Percentiles rank a stretch among this genome's conserved stretches.
Evolutionary conservation across 2,797 vertebrate genomes (phyloP).

Genomic region (Chelidonichthys spinosus): DNA sequence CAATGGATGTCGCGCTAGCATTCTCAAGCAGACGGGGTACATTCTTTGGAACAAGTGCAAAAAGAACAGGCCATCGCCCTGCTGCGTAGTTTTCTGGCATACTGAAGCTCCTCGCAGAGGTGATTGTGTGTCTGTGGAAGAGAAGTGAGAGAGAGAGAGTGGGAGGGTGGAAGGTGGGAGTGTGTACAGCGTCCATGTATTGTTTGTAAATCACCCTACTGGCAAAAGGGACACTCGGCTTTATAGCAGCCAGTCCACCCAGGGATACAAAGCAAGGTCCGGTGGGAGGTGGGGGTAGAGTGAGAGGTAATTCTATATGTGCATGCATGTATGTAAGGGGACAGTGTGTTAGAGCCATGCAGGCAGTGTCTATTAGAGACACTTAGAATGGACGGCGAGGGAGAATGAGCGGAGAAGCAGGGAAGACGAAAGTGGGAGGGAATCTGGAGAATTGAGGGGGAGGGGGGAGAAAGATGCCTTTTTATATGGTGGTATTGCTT

Average conservation of each 20-base stretch:
- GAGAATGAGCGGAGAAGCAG: slow-evolving; percentile 62
- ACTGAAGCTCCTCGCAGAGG: slow-evolving; percentile 73
- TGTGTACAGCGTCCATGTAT: slow-evolving; percentile 78
- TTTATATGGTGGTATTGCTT: slow-evolving; percentile 78
- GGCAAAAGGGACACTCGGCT: slow-evolving; percentile 80
- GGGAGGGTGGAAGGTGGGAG: slow-evolving; percentile 80
- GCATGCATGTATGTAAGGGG: slow-evolving; percentile 50
- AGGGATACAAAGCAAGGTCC: slow-evolving; percentile 67
- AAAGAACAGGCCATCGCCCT: slow-evolving; percentile 73
- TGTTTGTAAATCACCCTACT: slow-evolving; percentile 84
- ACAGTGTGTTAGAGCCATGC: slow-evolving; percentile 48
- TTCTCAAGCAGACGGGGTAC: slow-evolving; percentile 62
- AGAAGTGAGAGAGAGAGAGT: slow-evolving; percentile 75
- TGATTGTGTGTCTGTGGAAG: slow-evolving; percentile 73
- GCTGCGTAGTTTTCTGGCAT: slow-evolving; percentile 73
- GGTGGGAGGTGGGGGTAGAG: slow-evolving; percentile 58
- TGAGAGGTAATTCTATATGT: slow-evolving; percentile 67
- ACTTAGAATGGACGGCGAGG: slow-evolving; percentile 51
- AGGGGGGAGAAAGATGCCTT: slow-evolving; percentile 50
- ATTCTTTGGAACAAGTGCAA: slow-evolving; percentile 72
- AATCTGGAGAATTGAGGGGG: slow-evolving; percentile 51
- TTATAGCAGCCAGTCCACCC: slow-evolving; percentile 74
- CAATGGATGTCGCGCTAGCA: slow-evolving; percentile 44
- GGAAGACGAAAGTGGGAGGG: slow-evolving; percentile 48
- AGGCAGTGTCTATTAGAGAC: slow-evolving; percentile 59